Percentiles rank a stretch among this genome's conserved stretches.
These are phyloP conservation scores for Ormyrus labotus DNA, from an alignment of 2,888 invertebrate species.

Conservation along the genomic window DNA sequence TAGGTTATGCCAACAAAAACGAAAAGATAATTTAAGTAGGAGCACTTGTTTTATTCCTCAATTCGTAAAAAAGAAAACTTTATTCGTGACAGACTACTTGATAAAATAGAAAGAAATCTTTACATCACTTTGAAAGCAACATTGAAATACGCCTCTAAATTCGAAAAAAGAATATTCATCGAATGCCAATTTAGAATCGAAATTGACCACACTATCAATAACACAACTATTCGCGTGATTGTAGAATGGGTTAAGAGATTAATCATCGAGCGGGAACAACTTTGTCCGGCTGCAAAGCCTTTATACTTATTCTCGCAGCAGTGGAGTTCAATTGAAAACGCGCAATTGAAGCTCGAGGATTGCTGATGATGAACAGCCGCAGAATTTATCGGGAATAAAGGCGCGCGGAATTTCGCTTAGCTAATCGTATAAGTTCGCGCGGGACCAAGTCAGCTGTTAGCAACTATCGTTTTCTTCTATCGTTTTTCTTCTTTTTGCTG, in stretches of 20 bases:
- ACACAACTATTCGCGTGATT: no score
- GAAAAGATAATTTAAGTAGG: no score
- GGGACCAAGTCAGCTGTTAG: constrained; percentile 4
- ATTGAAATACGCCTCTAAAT: no score
- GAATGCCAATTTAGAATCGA: no score
- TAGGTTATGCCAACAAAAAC: no score
- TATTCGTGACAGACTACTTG: no score
- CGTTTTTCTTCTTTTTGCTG: background rate
- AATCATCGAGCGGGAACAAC: background rate
- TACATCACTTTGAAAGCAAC: no score
- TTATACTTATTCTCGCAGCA: background rate
- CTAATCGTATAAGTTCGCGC: constrained; percentile 36
- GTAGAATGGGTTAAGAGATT: background rate
- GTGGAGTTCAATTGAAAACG: constrained; percentile 25
- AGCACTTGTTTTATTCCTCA: no score
- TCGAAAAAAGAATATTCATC: no score
- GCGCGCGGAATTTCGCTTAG: constrained; percentile 55
- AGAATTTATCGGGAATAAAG: constrained; percentile 22
- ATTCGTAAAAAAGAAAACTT: no score
- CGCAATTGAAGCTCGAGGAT: constrained; percentile 11
- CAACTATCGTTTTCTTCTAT: background rate
- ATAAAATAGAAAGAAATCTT: no score
- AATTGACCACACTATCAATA: no score
- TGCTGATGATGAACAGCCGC: background rate
- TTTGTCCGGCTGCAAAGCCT: background rate